Percentiles rank a stretch among this genome's conserved stretches.
Conservation (phyloP, 2,888 invertebrate species). For the Invenusta paracnida region DNA sequence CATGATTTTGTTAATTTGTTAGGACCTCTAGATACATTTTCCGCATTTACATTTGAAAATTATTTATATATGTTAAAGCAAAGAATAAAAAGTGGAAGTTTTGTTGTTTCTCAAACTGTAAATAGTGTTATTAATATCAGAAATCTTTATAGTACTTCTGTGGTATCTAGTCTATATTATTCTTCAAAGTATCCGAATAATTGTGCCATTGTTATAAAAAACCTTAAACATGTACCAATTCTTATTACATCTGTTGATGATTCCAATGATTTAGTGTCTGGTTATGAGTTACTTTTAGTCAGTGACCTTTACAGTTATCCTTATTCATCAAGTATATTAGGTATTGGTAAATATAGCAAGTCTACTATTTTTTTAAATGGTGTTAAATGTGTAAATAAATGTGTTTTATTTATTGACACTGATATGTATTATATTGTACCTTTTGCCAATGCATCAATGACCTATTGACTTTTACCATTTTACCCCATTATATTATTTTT, state of each 20-base stretch:
- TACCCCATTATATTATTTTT: too few species aligned
- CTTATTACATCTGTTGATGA: neutral
- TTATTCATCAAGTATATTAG: neutral
- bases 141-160: neutral
- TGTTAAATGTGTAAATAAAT: slow-evolving; percentile 3
- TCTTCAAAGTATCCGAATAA: neutral
- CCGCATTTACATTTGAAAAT: slow-evolving; percentile 47
- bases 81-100: slow-evolving; percentile 11
- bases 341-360: neutral
- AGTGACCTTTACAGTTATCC: slow-evolving; percentile 5
- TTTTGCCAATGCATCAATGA: neutral
- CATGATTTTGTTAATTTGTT: slow-evolving; percentile 44
- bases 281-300: neutral
- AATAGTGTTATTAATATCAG: slow-evolving; percentile 16
- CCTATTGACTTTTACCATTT: neutral
- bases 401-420: slow-evolving; percentile 9
- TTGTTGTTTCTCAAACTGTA: neutral
- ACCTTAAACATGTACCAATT: neutral
- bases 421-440: slow-evolving; percentile 7
- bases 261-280: neutral
- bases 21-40: slow-evolving; percentile 43
- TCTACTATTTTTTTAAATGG: neutral
- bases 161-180: neutral
- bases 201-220: neutral
- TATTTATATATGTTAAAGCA: slow-evolving; percentile 44